Evolutionary conservation across 2,113 vertebrate genomes (phyloP), one percentile per base, ranked within the genome.

Genomic region (Loxodonta africana): DNA sequence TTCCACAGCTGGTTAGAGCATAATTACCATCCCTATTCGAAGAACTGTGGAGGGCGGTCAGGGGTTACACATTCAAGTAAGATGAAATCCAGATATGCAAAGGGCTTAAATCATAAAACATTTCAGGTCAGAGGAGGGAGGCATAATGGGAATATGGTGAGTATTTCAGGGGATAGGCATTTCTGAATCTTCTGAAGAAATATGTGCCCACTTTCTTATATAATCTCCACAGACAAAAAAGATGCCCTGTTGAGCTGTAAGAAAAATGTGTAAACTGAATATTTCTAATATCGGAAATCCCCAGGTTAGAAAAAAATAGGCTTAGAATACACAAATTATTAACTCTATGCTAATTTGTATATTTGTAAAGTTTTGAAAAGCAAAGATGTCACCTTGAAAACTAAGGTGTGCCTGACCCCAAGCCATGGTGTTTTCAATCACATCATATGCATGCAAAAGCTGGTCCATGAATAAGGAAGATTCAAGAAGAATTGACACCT

Each of bases 131-230:
- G 41, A 30, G 11, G n/a, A 63, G 14, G n/a, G 53, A 88, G 17
- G n/a, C 48, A 23, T 12, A 65, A 94, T 2, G 67, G 51, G 83
- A 73, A 37, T 83, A 37, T 11, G 6, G 69, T 46, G 25, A 88
- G 85, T 84, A 78, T 63, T 82, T 69, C 69, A 83, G 94, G 53
- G 33, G 8, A 93, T 2, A 74, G 76, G 46, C 15, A 18, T 88
- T 85, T 93, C n/a, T 71, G 80, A 82, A 77, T 41, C 77, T 85
- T 90, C 57, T 88, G 11, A 48, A 93, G 94, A 97, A 91, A n/a
- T 12, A 30, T n/a, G 62, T 14, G 73, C 51, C 65, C 94, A 76
- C 28, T 69, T 65, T 53, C 89, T 93, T 65, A 94, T 33, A 8
- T 1, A 88, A 93, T 2, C 33, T 82, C 28, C 53, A 41, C 12